A percentile compares a stretch with the other conserved stretches of the same genome.
Evolutionary conservation across 2,888 invertebrate species (phyloP).

Genomic region (Trichopria drosophilae): DNA sequence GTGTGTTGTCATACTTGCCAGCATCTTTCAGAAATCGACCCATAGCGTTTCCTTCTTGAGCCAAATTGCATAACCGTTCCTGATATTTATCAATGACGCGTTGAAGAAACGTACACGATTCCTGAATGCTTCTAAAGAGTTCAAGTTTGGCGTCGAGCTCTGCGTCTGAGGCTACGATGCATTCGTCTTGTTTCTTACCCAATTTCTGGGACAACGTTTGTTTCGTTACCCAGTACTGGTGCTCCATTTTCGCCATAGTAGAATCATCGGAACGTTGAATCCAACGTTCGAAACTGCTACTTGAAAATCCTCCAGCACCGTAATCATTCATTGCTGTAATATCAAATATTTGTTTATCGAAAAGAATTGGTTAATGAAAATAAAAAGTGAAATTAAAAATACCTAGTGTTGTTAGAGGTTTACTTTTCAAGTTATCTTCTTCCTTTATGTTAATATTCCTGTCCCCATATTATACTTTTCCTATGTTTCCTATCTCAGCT

Average conservation of each 20-base stretch:
- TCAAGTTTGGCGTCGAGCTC: constrained; percentile 96
- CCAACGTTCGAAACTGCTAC: no score
- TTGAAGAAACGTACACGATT: constrained; percentile 84
- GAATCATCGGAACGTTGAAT: no score
- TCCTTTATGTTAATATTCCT: no score
- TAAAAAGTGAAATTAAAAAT: no score
- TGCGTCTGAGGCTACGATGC: constrained; percentile 93
- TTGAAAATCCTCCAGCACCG: no score
- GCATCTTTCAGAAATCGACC: constrained; percentile 93
- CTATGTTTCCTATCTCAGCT: no score
- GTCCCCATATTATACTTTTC: no score
- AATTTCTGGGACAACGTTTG: constrained; percentile 90
- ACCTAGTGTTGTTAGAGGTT: no score
- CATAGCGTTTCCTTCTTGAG: constrained; percentile 93
- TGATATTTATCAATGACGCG: constrained; percentile 91
- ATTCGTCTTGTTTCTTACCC: constrained; percentile 96
- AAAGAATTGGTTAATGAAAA: no score
- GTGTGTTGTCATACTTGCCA: constrained; percentile 83
- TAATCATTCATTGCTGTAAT: no score
- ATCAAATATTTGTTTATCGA: no score
- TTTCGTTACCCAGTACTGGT: constrained; percentile 98
- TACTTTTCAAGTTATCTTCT: no score
- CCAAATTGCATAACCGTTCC: constrained; percentile 87
- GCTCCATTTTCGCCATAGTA: constrained; percentile 74
- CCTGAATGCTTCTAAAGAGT: constrained; percentile 87